phyloP scores from a whole-genome alignment of 2,888 invertebrate species.

The Lepetodrilus schrolli region DNA sequence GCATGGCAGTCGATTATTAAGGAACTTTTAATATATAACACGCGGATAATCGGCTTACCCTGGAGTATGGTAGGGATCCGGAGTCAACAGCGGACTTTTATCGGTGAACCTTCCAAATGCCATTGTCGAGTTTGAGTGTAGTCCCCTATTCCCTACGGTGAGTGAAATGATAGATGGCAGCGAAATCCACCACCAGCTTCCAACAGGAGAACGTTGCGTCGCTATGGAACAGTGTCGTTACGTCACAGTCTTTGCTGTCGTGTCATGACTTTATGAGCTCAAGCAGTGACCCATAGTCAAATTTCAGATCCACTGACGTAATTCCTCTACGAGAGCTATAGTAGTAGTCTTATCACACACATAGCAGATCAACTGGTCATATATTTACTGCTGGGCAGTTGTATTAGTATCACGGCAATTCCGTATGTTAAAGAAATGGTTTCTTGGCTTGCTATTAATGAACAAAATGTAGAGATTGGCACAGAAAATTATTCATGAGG shows the following conservation, averaged over 20 bases:
- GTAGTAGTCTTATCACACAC: no score
- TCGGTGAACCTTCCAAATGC: constrained; percentile 49
- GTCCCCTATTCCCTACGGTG: not conserved
- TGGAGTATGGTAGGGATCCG: constrained; percentile 68
- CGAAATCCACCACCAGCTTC: not conserved
- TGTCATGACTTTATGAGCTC: not conserved
- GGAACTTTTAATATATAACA: not conserved
- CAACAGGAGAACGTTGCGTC: constrained; percentile 40
- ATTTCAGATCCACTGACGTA: no score
- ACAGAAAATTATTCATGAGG: no score
- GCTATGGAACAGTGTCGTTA: constrained; percentile 53
- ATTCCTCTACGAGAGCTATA: no score
- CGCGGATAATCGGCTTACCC: constrained; percentile 53
- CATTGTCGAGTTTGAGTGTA: constrained; percentile 44
- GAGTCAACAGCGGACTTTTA: constrained; percentile 66
- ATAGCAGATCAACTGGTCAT: no score
- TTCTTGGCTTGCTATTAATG: no score
- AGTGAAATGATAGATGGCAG: not conserved
- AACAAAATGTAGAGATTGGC: no score
- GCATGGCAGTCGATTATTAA: not conserved
- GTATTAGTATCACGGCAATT: no score
- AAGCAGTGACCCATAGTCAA: no score
- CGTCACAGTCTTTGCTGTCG: constrained; percentile 45
- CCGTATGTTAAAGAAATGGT: no score
- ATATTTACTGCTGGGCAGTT: no score